A percentile compares a stretch with the other conserved stretches of the same genome.
phyloP scores from a whole-genome alignment of 2,888 invertebrate species.

The Aplocera efformata region DNA sequence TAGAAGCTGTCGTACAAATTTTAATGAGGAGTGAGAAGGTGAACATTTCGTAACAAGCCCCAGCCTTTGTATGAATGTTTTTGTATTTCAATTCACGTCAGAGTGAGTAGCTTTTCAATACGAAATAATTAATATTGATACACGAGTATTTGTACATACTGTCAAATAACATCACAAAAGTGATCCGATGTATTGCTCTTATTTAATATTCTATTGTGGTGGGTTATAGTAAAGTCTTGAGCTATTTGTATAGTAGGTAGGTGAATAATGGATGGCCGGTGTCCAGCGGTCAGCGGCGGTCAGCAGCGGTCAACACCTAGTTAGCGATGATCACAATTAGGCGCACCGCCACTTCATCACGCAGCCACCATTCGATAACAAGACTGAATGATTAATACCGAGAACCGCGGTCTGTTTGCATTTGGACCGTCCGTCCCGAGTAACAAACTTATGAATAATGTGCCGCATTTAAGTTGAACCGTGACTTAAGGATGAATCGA shows the following conservation, averaged over 20 bases:
- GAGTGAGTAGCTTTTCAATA: slow-evolving; percentile 35
- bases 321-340: slow-evolving; percentile 68
- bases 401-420: slow-evolving; percentile 67
- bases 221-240: no score
- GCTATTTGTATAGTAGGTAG: slow-evolving; percentile 17
- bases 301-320: slow-evolving; percentile 53
- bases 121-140: slow-evolving; percentile 23
- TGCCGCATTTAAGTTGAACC: slow-evolving; percentile 49
- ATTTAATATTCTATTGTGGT: no score
- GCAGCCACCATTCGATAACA: slow-evolving; percentile 64
- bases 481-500: slow-evolving; percentile 56
- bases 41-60: slow-evolving; percentile 59
- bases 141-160: neutral
- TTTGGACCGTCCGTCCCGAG: slow-evolving; percentile 55
- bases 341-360: slow-evolving; percentile 67
- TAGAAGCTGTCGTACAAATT: slow-evolving; percentile 79
- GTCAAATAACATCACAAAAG: no score
- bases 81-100: slow-evolving; percentile 44
- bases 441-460: slow-evolving; percentile 75
- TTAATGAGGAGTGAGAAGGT: slow-evolving; percentile 77
- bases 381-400: slow-evolving; percentile 72
- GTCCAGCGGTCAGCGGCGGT: slow-evolving; percentile 38
- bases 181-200: no score
- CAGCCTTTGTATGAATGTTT: slow-evolving; percentile 52
- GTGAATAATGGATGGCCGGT: slow-evolving; percentile 50